phyloP scores from a whole-genome alignment of 2,888 invertebrate species.

The Eristalinus sepulchralis region DNA sequence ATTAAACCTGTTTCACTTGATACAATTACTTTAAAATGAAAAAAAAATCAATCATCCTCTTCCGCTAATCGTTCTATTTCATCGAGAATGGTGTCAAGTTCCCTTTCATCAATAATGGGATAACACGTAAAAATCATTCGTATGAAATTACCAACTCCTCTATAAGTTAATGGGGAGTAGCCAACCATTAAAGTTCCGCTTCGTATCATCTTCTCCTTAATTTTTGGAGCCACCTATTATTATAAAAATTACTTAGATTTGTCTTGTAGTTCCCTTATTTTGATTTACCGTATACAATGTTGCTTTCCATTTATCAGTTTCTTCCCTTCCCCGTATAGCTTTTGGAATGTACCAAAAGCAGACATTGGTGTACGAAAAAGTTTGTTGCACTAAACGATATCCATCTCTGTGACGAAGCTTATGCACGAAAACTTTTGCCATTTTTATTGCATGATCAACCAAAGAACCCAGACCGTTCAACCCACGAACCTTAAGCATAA shows the following conservation, averaged over 20 bases:
- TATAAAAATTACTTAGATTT: neutral
- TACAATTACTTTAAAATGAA: neutral
- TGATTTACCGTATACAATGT: constrained; percentile 80
- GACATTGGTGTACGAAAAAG: constrained; percentile 89
- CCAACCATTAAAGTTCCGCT: constrained; percentile 88
- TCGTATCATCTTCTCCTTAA: constrained; percentile 86
- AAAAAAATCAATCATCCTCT: constrained; percentile 71
- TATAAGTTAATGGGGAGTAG: constrained; percentile 86
- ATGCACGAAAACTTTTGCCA: constrained; percentile 83
- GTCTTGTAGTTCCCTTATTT: neutral
- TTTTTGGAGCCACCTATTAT: constrained; percentile 84
- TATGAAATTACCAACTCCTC: constrained; percentile 87
- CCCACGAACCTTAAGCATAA: constrained; percentile 94
- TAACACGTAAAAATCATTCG: constrained; percentile 88
- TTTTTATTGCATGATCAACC: constrained; percentile 85
- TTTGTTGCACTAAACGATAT: constrained; percentile 85
- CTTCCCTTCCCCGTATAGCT: constrained; percentile 79
- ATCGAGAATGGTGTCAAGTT: constrained; percentile 85
- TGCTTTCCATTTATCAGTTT: constrained; percentile 82
- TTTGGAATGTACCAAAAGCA: constrained; percentile 94
- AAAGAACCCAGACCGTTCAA: constrained; percentile 83
- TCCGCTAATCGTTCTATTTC: constrained; percentile 85
- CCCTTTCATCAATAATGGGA: constrained; percentile 83
- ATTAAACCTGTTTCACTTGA: neutral
- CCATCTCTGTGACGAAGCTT: constrained; percentile 81